These are phyloP conservation scores for Callorhinus ursinus DNA, from an alignment of 2,113 vertebrate genomes.

Conservation along the genomic window DNA sequence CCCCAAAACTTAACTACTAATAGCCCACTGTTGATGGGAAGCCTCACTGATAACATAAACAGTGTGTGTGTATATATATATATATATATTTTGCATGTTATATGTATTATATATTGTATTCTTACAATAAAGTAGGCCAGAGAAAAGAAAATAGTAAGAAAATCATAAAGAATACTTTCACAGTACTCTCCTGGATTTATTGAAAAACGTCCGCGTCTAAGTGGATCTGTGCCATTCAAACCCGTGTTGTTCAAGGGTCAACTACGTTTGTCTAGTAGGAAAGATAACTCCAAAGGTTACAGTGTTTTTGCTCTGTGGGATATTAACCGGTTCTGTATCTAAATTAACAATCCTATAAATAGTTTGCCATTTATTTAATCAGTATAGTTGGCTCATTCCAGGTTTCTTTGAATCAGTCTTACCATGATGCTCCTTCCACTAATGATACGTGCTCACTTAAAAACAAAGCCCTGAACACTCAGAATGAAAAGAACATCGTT, in stretches of 20 bases:
- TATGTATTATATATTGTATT: not conserved
- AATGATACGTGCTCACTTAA: not conserved
- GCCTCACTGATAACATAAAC: not conserved
- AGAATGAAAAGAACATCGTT: conserved; percentile 14
- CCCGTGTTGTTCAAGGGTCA: not conserved
- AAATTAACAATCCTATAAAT: not conserved
- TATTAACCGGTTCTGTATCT: not conserved
- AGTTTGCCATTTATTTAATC: not conserved
- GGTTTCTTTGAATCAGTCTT: not conserved
- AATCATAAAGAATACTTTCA: not conserved
- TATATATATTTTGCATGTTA: not conserved
- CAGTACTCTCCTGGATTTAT: not conserved
- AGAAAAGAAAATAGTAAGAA: not conserved
- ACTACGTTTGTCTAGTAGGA: not conserved
- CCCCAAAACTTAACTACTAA: not conserved
- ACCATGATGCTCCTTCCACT: not conserved
- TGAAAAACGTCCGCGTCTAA: not conserved
- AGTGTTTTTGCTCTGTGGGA: not conserved
- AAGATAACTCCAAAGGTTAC: not conserved
- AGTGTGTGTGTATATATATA: too few species aligned
- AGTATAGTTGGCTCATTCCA: not conserved
- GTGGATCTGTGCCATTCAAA: not conserved
- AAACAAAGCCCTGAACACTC: not conserved
- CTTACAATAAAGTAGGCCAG: not conserved
- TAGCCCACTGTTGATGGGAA: not conserved